Evolutionary conservation across 1,140 invertebrate species (phyloP).

Genomic region (Lordiphosa stackelbergi): DNA sequence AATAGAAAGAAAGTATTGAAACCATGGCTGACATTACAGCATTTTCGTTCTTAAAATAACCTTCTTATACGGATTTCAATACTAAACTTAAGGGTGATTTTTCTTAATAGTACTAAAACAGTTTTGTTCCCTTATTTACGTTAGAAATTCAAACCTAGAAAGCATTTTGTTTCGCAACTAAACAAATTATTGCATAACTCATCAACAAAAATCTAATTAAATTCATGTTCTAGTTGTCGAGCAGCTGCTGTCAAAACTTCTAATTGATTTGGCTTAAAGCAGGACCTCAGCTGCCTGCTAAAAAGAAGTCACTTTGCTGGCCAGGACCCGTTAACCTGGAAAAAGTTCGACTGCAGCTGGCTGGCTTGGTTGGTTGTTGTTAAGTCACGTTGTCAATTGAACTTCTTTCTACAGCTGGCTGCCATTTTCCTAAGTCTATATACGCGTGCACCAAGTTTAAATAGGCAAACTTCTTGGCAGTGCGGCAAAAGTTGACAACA

Average conservation of each 20-base stretch:
- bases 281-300: slow-evolving; percentile 28
- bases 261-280: slow-evolving; percentile 69
- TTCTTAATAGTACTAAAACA: too few species aligned
- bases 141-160: too few species aligned
- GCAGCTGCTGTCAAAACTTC: slow-evolving; percentile 64
- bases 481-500: slow-evolving; percentile 63
- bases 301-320: slow-evolving; percentile 35
- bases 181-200: background rate
- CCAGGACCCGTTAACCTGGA: slow-evolving; percentile 33
- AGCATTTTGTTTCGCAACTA: background rate
- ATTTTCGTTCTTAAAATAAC: too few species aligned
- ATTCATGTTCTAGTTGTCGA: slow-evolving; percentile 27
- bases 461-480: slow-evolving; percentile 57
- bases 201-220: slow-evolving; percentile 6
- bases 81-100: too few species aligned
- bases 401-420: slow-evolving; percentile 32
- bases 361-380: slow-evolving; percentile 31
- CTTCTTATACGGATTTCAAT: too few species aligned
- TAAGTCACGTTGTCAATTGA: slow-evolving; percentile 70
- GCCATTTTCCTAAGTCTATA: slow-evolving; percentile 53
- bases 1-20: too few species aligned
- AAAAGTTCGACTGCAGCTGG: slow-evolving; percentile 39
- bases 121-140: too few species aligned
- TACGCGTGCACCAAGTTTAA: slow-evolving; percentile 58
- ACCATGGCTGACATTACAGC: too few species aligned